A percentile compares a stretch with the other conserved stretches of the same genome.
Conservation (phyloP, 2,113 vertebrate species). For the Dromiciops gliroides region DNA sequence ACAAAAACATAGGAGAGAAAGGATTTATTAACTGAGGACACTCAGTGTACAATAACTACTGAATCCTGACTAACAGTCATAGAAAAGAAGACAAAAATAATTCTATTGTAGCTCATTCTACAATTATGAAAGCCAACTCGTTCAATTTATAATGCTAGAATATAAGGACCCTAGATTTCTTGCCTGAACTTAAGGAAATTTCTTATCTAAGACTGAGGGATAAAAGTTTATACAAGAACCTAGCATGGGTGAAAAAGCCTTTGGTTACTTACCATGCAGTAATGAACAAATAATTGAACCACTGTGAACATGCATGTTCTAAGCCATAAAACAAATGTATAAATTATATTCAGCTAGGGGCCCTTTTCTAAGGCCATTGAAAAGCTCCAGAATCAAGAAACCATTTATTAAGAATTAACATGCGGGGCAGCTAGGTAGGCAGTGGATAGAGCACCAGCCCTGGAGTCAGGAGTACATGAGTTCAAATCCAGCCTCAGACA, state of each 20-base stretch:
- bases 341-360: no score
- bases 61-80: background rate
- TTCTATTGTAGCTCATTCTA: background rate
- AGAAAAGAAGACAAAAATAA: background rate
- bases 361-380: background rate
- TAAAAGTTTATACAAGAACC: background rate
- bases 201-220: background rate
- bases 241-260: background rate
- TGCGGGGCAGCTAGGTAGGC: no score
- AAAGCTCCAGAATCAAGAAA: background rate
- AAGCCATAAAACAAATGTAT: background rate
- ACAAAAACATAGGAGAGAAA: background rate
- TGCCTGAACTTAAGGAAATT: background rate
- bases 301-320: background rate
- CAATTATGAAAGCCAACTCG: background rate
- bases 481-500: no score
- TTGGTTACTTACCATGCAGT: background rate
- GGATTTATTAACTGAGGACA: background rate
- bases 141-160: background rate
- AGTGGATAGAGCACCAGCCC: no score
- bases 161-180: background rate
- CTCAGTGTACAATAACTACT: background rate
- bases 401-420: background rate
- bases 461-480: no score
- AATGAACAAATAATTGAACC: background rate